phyloP scores from a whole-genome alignment of 1,140 invertebrate species.

The Daktulosphaira vitifoliae region DNA sequence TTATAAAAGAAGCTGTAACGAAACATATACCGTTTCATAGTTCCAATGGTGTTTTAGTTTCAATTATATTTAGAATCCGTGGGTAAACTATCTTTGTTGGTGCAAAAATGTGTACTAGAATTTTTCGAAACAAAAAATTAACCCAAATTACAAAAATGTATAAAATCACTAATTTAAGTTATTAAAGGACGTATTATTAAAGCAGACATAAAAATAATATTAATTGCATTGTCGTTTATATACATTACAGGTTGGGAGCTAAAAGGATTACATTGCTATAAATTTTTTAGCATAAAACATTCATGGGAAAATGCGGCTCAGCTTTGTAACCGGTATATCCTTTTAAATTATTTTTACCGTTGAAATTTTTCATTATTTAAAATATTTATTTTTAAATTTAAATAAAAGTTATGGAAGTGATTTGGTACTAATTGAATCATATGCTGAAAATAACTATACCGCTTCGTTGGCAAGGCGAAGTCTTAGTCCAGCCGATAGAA shows the following conservation, averaged over 20 bases:
- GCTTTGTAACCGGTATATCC: slow-evolving; percentile 81
- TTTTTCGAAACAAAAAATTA: no score
- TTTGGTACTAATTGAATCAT: slow-evolving; percentile 78
- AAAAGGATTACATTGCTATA: slow-evolving; percentile 83
- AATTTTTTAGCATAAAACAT: slow-evolving; percentile 91
- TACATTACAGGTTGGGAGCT: slow-evolving; percentile 83
- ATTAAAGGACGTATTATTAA: no score
- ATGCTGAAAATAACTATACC: slow-evolving; percentile 84
- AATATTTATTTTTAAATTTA: not conserved
- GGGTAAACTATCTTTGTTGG: not conserved
- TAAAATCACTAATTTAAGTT: no score
- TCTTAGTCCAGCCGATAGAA: slow-evolving; percentile 48
- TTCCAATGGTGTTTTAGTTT: slow-evolving; percentile 19
- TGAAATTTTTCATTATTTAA: not conserved
- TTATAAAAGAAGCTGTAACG: slow-evolving; percentile 21
- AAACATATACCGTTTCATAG: not conserved
- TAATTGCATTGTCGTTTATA: slow-evolving; percentile 18
- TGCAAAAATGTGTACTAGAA: not conserved
- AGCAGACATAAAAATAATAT: no score
- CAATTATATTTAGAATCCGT: slow-evolving; percentile 10
- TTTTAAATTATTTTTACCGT: not conserved
- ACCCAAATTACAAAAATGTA: no score
- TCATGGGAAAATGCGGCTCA: slow-evolving; percentile 92
- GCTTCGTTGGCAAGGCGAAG: slow-evolving; percentile 57
- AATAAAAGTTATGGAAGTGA: slow-evolving; percentile 79